Evolutionary conservation across 2,113 vertebrate genomes (phyloP).

Genomic region (Heteronetta atricapilla): DNA sequence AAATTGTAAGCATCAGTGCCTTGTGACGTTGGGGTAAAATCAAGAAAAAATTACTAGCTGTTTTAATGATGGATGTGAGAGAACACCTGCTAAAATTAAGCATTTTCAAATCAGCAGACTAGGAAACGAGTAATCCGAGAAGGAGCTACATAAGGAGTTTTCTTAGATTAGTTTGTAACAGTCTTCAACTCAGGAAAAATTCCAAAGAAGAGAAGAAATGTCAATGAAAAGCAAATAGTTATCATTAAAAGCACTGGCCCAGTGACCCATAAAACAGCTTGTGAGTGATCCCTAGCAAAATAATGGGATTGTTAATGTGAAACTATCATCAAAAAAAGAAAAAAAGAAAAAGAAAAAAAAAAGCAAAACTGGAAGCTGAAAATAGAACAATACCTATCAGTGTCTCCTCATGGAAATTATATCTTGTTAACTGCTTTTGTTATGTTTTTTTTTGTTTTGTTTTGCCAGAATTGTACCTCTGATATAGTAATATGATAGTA

Average conservation of each 20-base stretch:
- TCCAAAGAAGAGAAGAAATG: not conserved
- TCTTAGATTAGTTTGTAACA: not conserved
- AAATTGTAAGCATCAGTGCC: not conserved
- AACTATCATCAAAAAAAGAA: not conserved
- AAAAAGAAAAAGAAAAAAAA: not conserved
- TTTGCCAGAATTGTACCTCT: not conserved
- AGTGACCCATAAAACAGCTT: not conserved
- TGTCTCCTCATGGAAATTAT: not conserved
- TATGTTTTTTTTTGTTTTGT: not conserved
- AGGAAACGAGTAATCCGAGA: not conserved
- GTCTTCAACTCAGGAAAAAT: not conserved
- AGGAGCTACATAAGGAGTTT: not conserved
- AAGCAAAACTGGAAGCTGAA: not conserved
- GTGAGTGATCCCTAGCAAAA: not conserved
- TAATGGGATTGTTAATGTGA: not conserved
- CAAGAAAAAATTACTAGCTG: not conserved
- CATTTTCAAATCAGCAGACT: not conserved
- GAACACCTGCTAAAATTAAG: slow-evolving; percentile 14
- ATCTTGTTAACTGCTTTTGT: not conserved
- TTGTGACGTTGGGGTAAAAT: not conserved
- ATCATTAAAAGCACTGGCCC: not conserved
- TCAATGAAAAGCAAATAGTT: not conserved
- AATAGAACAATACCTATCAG: not conserved
- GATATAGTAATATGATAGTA: not conserved
- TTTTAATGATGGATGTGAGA: not conserved